Evolutionary conservation across 2,888 invertebrate species (phyloP), one percentile per base, ranked within the genome.

Genomic region (Kuschelorhynchus macadamiae): DNA sequence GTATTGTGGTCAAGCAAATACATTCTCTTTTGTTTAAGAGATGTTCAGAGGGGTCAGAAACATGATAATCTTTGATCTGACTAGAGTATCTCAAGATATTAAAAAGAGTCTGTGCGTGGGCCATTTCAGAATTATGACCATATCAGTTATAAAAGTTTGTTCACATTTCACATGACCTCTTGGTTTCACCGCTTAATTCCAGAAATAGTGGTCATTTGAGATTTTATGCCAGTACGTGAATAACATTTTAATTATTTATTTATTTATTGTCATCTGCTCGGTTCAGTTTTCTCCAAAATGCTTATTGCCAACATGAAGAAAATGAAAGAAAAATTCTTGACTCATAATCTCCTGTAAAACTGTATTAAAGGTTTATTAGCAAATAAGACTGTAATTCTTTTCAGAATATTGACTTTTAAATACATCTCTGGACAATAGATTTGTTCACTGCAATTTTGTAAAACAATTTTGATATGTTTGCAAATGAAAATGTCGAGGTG

Each of bases 1-100:
- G 66, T 52, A 18, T 3, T 7, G 18, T 61, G 67, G 67, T 67
- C 67, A 67, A 67, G 60, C 60, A 12, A 52, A 44, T 32, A n/a
- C n/a, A n/a, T 33, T 8, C 2, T 47, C 39, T 46, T 53, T 46
- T 21, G 42, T 57, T 56, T 25, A 46, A 53, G 17, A 59, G 67
- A 64, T 68, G 68, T 68, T 47, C 62, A 20, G 44, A 53, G 63
- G 68, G 68, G 68, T 68, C 68, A 68, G 67, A 68, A 68, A 68
- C 68, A 68, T 63, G 68, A 41, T 68, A 68, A 68, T 68, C 68
- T 68, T 18, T 32, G 42, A 66, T 65, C 65, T 65, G 42, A 65
- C 65, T 46, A 47, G 55, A 50, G 57, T 41, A 65, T 57, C 57
- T 65, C 36, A 25, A 49, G 33, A 65, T 65, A 65, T 52, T 42